Evolutionary conservation across 1,140 invertebrate genomes (phyloP), one percentile per base, ranked within the genome.

Genomic region (Zaprionus lachaisei): DNA sequence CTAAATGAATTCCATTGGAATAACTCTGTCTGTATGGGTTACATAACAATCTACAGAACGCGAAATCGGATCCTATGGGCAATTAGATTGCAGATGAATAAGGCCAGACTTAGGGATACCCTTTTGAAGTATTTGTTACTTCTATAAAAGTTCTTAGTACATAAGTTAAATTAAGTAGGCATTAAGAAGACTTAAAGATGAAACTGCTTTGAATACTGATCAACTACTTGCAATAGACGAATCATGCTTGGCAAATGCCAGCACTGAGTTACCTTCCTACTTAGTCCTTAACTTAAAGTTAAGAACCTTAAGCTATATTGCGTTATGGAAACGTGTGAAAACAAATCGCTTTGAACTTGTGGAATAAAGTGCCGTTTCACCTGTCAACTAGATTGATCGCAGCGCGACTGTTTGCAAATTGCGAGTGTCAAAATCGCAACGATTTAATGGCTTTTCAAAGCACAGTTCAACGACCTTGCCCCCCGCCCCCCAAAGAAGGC

Each of bases 371-470:
- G 20, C 22, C 47, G 20, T 22, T 51, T 24, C 47, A 51, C 47
- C 47, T 51, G 47, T 51, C 47, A 51, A 51, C 22, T 22, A 51
- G 20, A 51, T 51, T 51, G 47, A 51, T 51, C 47, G 20, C 9
- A 22, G 12, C 47, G 47, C 47, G 47, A 24, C 47, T 51, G 20
- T 22, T 51, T 24, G 41, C 41, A 44, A 44, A 44, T 44, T 44
- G 41, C n/a, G n/a, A 44, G 41, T 44, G 41, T 44, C 20, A 49
- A 49, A 49, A 12, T 49, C 17, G 17, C 47, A 24, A 11, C 22
- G 20, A 51, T 51, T 51, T 51, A 51, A 24, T 51, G 47, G 47
- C 20, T 51, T 51, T 51, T 20, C 47, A 51, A 51, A 5, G 20
- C 47, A 51, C 47, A 51, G 17, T 51, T 51, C 47, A 17, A 4